These are phyloP conservation scores for Drosophila repleta DNA, from an alignment of 1,140 invertebrate genomes.

Conservation along the genomic window DNA sequence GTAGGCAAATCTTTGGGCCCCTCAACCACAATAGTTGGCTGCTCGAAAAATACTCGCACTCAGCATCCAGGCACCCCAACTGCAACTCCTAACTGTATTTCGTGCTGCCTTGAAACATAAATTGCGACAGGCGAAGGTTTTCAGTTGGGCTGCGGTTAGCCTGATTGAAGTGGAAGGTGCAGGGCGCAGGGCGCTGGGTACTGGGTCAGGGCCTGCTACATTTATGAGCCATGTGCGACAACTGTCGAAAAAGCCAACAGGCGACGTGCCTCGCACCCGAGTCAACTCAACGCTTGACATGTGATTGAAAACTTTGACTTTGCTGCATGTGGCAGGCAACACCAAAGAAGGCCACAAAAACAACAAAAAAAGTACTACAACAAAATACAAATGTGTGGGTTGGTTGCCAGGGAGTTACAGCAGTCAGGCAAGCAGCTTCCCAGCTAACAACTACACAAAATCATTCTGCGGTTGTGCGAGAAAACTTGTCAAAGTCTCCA, in stretches of 20 bases:
- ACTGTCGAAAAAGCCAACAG: conserved; percentile 66
- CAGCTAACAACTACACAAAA: conserved; percentile 27
- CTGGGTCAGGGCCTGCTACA: conserved; percentile 47
- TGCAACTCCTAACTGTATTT: conserved; percentile 5
- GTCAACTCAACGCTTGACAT: conserved; percentile 77
- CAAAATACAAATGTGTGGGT: conserved; percentile 2
- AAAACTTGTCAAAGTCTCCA: conserved; percentile 42
- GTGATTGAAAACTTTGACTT: conserved; percentile 82
- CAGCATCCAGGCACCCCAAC: conserved; percentile 36
- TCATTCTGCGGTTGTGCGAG: conserved; percentile 36
- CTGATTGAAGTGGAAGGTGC: conserved; percentile 20
- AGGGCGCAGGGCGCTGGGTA: too few species aligned
- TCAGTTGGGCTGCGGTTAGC: conserved; percentile 60
- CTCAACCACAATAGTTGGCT: conserved; percentile 7
- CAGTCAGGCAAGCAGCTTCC: not conserved
- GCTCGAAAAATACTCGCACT: conserved; percentile 33
- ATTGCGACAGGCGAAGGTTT: conserved; percentile 69
- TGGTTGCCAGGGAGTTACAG: conserved; percentile 1
- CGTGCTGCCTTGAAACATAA: conserved; percentile 34
- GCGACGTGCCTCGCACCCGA: conserved; percentile 54
- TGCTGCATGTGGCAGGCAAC: conserved; percentile 65
- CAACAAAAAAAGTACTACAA: conserved; percentile 13
- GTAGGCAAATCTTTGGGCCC: conserved; percentile 45
- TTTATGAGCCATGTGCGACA: conserved; percentile 80
- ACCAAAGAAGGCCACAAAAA: conserved; percentile 38